Percentiles rank a stretch among this genome's conserved stretches.
Evolutionary conservation across 2,888 invertebrate species (phyloP).

Genomic region (Sphinx pinastri): DNA sequence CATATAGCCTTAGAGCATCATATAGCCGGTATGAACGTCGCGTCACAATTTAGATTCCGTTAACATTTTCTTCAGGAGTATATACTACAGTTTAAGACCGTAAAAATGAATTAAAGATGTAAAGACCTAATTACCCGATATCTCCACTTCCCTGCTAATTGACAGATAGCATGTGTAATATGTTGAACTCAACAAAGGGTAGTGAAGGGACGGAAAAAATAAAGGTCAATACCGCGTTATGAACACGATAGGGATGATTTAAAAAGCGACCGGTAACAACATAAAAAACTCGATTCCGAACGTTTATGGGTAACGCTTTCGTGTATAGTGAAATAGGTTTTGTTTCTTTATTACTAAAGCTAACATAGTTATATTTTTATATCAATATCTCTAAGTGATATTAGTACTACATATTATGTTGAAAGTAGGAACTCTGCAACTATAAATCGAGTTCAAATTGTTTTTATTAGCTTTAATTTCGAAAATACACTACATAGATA

Average conservation of each 20-base stretch:
- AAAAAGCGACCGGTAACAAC: neutral
- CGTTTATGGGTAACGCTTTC: conserved; percentile 1
- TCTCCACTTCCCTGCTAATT: neutral
- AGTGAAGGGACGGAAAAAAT: conserved; percentile 5
- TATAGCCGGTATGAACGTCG: too few relatives aligned
- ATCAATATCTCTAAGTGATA: too few relatives aligned
- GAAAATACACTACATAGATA: too few relatives aligned
- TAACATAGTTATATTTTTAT: neutral
- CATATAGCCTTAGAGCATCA: too few relatives aligned
- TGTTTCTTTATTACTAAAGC: neutral
- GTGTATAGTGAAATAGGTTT: neutral
- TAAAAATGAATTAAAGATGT: too few relatives aligned
- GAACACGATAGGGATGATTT: neutral
- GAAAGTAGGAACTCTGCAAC: too few relatives aligned
- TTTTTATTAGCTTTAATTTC: too few relatives aligned
- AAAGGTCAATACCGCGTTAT: conserved; percentile 12
- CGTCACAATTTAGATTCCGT: too few relatives aligned
- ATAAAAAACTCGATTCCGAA: neutral
- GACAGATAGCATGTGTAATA: neutral
- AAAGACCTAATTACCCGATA: neutral
- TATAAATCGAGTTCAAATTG: too few relatives aligned
- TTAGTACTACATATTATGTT: too few relatives aligned
- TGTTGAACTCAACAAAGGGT: neutral
- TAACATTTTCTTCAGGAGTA: too few relatives aligned
- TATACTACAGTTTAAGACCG: too few relatives aligned